Base-by-base conservation (phyloP, 2,113 vertebrate species). In the Solea senegalensis region DNA sequence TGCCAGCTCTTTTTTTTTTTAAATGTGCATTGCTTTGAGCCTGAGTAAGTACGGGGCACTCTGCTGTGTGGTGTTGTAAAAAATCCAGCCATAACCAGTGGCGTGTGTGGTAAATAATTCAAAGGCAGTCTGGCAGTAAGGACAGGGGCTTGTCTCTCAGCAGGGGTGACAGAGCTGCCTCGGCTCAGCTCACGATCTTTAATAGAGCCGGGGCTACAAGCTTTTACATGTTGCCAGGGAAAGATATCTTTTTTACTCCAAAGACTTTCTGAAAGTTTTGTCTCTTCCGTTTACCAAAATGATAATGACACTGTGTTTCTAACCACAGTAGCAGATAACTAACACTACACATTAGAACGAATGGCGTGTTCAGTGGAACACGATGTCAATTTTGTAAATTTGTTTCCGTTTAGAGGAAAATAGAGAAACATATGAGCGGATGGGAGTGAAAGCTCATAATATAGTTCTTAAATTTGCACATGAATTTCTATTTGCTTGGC, bases 61-160 rank as follows among this genome's bases (percentile, higher is more conserved):
- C 77, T 7, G 62, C 74, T 83, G 71, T 60, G 55, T 76, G 71
- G 76, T 76, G 80, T 81, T 86, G 81, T 89, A 76, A 80, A 88
- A 87, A 75, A 81, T 21, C 62, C 80, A 74, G 85, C 85, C 69
- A 61, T 84, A 76, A 84, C 70, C 75, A 74, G 74, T 80, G 72
- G 78, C 11, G 56, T 83, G 68, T 73, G 71, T 26, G 57, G 78
- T 93, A 83, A 92, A 92, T 93, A 90, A 92, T 93, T 92, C 78
- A 94, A 83, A 76, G 78, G 81, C 85, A 82, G 84, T 84, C 81
- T 90, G 81, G 81, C 86, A 81, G 69, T 73, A 55, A 80, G 75
- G 88, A 86, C 68, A 58, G 74, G 52, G 65, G 54, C 70, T 86
- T 66, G 82, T 76, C 57, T 83, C 86, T 80, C 83, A 61, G 80